Percentiles rank a stretch among this genome's conserved stretches.
Evolutionary conservation across 2,797 vertebrate genomes (phyloP).

Genomic region (Scolopax bukidnonensis): DNA sequence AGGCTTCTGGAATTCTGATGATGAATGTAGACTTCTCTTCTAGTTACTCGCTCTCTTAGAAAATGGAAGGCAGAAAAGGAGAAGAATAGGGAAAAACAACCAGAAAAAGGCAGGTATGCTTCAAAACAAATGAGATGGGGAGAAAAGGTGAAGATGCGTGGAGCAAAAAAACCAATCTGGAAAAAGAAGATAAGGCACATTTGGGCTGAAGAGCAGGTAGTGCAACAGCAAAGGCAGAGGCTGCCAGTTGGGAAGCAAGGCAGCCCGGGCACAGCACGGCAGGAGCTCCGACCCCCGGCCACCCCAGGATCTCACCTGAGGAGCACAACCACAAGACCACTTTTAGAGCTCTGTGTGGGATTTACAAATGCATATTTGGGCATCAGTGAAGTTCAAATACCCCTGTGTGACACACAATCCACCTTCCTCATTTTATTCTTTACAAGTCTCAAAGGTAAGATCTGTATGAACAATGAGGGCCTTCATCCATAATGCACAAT

Average conservation of each 20-base stretch:
- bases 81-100: background rate
- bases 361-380: background rate
- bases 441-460: background rate
- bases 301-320: accelerated
- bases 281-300: background rate
- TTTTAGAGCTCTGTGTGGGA: background rate
- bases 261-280: background rate
- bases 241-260: background rate
- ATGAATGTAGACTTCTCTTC: background rate
- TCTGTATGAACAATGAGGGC: background rate
- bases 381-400: background rate
- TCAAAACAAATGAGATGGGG: background rate
- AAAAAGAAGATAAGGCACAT: background rate
- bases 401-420: background rate
- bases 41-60: background rate
- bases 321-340: background rate
- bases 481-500: background rate
- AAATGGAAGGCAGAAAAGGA: background rate
- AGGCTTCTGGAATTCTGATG: background rate
- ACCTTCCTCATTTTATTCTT: background rate
- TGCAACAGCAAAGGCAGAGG: accelerated
- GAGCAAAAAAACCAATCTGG: background rate
- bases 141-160: background rate
- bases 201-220: background rate
- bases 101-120: background rate